phyloP scores from a whole-genome alignment of 2,888 invertebrate genomes.

The Leucoma salicis region DNA sequence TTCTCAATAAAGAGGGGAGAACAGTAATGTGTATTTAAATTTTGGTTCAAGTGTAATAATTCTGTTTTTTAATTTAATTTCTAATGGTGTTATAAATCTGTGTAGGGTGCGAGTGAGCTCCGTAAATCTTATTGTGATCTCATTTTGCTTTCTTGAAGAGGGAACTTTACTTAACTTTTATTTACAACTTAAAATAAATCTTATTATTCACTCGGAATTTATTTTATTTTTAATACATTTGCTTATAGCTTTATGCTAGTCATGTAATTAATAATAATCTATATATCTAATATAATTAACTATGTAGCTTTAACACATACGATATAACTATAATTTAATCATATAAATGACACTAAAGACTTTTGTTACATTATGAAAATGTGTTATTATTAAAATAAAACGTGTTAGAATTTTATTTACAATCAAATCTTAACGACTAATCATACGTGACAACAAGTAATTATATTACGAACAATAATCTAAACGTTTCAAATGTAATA shows the following conservation, averaged over 20 bases:
- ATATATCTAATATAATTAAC: neutral
- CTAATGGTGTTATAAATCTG: constrained; percentile 64
- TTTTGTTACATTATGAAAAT: neutral
- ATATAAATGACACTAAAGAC: neutral
- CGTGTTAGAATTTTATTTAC: neutral
- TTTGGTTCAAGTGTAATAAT: constrained; percentile 79
- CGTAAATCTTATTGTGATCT: constrained; percentile 53
- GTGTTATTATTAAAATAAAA: neutral
- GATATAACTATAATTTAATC: neutral
- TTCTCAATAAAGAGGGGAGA: constrained; percentile 79
- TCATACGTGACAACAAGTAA: neutral
- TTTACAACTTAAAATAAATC: constrained; percentile 5
- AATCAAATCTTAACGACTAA: too few species aligned
- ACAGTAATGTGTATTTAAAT: constrained; percentile 80
- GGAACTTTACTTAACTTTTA: constrained; percentile 15
- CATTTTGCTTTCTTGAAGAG: constrained; percentile 33
- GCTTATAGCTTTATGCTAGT: too few species aligned
- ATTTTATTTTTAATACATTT: too few species aligned
- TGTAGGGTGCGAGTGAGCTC: constrained; percentile 47
- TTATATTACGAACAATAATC: neutral
- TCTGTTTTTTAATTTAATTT: constrained; percentile 82
- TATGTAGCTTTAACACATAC: neutral
- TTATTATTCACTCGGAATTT: neutral
- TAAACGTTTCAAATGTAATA: neutral
- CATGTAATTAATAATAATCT: neutral